Evolutionary conservation across 1,140 invertebrate species (phyloP).

Genomic region (Pachypsylla venusta): DNA sequence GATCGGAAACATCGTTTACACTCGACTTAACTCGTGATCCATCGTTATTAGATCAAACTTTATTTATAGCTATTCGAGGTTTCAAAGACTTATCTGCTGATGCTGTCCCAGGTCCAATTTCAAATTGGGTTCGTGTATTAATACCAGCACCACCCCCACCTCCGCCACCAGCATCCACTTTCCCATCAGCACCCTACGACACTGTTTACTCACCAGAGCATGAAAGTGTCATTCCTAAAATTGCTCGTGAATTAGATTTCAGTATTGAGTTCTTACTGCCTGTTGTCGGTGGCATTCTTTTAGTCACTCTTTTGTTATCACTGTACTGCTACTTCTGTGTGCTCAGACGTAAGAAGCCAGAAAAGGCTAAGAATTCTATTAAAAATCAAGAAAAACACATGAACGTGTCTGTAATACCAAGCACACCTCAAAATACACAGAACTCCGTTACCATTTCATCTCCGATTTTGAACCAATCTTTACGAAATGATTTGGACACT

Average conservation of each 20-base stretch:
- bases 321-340: constrained; percentile 36
- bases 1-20: constrained; percentile 32
- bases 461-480: constrained; percentile 16
- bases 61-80: constrained; percentile 38
- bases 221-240: constrained; percentile 25
- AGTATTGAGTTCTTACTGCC: constrained; percentile 31
- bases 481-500: not conserved
- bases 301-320: constrained; percentile 29
- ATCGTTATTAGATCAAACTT: constrained; percentile 31
- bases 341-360: constrained; percentile 25
- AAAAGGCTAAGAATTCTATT: constrained; percentile 17
- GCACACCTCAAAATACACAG: constrained; percentile 17
- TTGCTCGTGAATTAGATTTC: constrained; percentile 24
- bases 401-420: constrained; percentile 26
- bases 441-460: constrained; percentile 20
- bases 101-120: constrained; percentile 33
- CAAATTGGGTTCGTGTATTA: constrained; percentile 38
- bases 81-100: constrained; percentile 28
- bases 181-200: constrained; percentile 28
- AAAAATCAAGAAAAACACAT: constrained; percentile 24
- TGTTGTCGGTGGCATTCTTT: constrained; percentile 29
- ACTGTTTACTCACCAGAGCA: constrained; percentile 23
- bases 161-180: constrained; percentile 29
- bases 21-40: constrained; percentile 33
- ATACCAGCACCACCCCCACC: constrained; percentile 35